phyloP scores from a whole-genome alignment of 2,113 vertebrate species.

The Anguilla japonica region DNA sequence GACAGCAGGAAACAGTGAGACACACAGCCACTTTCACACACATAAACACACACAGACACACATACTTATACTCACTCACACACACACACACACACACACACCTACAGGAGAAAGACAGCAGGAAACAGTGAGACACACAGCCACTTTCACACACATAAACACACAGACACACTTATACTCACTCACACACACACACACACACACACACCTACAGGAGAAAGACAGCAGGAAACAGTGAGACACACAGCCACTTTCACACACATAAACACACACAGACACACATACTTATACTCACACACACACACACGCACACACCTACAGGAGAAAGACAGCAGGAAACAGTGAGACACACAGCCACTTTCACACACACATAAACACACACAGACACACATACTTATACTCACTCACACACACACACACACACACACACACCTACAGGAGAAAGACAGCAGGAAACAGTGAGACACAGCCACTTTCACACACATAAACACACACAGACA shows the following conservation, averaged over 20 bases:
- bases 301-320: too few relatives aligned
- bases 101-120: slow-evolving; percentile 23
- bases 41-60: too few relatives aligned
- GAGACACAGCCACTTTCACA: slow-evolving; percentile 2
- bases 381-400: slow-evolving; percentile 30
- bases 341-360: background rate
- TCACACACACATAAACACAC: background rate
- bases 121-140: background rate
- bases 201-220: slow-evolving; percentile 8
- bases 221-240: slow-evolving; percentile 7
- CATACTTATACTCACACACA: slow-evolving; percentile 31
- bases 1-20: too few relatives aligned
- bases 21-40: too few relatives aligned
- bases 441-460: slow-evolving; percentile 30
- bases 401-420: slow-evolving; percentile 15
- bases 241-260: slow-evolving; percentile 8
- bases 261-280: background rate
- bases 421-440: too few relatives aligned
- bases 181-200: background rate
- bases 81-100: too few relatives aligned
- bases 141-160: slow-evolving; percentile 11
- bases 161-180: slow-evolving; percentile 28
- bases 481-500: background rate
- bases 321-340: slow-evolving; percentile 27
- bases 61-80: too few relatives aligned